phyloP scores from a whole-genome alignment of 2,888 invertebrate genomes.

The Chrysomela aeneicollis region DNA sequence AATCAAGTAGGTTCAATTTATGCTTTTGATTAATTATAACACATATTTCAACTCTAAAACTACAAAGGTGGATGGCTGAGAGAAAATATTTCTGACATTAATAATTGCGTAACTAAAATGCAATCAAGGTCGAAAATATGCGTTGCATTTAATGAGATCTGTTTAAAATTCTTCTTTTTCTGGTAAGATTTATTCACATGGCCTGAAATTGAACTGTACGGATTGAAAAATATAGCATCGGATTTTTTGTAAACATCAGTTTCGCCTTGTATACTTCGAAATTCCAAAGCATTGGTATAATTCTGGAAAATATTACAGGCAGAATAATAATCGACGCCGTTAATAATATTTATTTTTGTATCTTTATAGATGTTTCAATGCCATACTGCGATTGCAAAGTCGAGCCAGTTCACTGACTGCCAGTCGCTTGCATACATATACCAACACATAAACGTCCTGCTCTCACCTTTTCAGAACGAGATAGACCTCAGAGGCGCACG shows the following conservation, averaged over 20 bases:
- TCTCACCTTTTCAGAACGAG: slow-evolving; percentile 4
- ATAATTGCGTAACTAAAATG: not conserved
- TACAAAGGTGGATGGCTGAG: not conserved
- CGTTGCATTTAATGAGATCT: not conserved
- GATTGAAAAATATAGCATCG: too few species aligned
- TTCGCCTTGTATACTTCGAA: not conserved
- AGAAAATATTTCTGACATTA: not conserved
- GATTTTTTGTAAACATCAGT: too few species aligned
- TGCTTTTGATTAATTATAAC: not conserved
- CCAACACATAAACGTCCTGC: not conserved
- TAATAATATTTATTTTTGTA: slow-evolving; percentile 41
- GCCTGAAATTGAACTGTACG: too few species aligned
- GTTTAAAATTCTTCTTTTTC: not conserved
- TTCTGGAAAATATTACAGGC: slow-evolving; percentile 30
- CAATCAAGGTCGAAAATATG: not conserved
- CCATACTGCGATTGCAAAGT: slow-evolving; percentile 37
- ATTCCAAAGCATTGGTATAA: slow-evolving; percentile 6
- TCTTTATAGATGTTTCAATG: slow-evolving; percentile 43
- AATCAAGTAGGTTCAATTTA: too few species aligned
- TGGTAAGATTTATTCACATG: too few species aligned
- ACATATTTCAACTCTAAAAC: not conserved
- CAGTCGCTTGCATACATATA: not conserved
- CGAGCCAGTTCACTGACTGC: slow-evolving; percentile 42
- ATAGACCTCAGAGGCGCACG: not conserved
- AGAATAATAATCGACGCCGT: slow-evolving; percentile 32